Evolutionary conservation across 2,888 invertebrate genomes (phyloP).

Genomic region (Epsilonema sp.): DNA sequence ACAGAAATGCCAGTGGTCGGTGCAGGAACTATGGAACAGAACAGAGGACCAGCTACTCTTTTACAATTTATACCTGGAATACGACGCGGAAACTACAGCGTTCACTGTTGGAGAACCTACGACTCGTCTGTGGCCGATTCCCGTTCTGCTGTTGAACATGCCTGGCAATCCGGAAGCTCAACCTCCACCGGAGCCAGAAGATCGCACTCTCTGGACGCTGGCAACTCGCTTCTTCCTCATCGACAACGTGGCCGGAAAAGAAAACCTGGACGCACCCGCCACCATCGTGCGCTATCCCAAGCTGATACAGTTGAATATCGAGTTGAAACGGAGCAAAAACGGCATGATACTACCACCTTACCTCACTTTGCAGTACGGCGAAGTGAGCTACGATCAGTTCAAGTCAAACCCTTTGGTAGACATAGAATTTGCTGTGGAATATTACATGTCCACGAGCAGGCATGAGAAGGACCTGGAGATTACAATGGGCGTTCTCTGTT

Average conservation of each 20-base stretch:
- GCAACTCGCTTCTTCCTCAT: constrained; percentile 48
- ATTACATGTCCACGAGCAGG: constrained; percentile 28
- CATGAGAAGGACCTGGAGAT: constrained; percentile 32
- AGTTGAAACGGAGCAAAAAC: constrained; percentile 17
- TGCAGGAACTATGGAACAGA: constrained; percentile 11
- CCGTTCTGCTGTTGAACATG: constrained; percentile 39
- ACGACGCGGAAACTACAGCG: constrained; percentile 14
- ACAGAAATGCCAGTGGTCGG: constrained; percentile 11
- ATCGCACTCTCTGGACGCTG: constrained; percentile 39
- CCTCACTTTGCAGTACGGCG: constrained; percentile 41
- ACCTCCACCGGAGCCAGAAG: too few species aligned
- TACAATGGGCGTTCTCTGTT: constrained; percentile 41
- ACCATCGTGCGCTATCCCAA: constrained; percentile 14
- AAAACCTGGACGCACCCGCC: too few species aligned
- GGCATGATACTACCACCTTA: constrained; percentile 45
- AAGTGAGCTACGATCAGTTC: constrained; percentile 24
- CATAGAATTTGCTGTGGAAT: constrained; percentile 21
- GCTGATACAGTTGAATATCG: constrained; percentile 13
- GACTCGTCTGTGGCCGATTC: constrained; percentile 38
- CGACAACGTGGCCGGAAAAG: constrained; percentile 39
- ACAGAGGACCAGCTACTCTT: constrained; percentile 29
- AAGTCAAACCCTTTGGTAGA: constrained; percentile 2
- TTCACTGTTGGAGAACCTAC: constrained; percentile 30
- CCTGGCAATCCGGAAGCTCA: constrained; percentile 28
- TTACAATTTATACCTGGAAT: constrained; percentile 39